Percentiles rank a stretch among this genome's conserved stretches.
Conservation (phyloP, 2,113 vertebrate genomes). For the Hippocampus mohnikei region DNA sequence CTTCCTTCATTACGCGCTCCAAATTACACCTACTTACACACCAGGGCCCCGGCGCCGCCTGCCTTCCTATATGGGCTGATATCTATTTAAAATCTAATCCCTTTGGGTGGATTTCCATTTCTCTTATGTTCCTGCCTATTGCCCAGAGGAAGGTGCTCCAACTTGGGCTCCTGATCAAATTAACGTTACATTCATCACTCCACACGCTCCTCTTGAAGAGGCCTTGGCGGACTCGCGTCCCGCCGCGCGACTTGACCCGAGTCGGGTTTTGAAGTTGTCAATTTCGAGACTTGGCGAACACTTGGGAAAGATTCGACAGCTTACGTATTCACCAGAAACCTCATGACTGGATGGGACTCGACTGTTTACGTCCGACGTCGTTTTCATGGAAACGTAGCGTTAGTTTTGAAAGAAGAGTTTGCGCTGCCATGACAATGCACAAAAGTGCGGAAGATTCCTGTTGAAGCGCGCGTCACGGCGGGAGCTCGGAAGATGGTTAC, state of each 20-base stretch:
- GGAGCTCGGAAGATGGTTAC: no score
- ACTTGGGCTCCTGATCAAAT: constrained; percentile 56
- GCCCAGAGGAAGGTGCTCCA: constrained; percentile 61
- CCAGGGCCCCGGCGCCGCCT: constrained; percentile 11
- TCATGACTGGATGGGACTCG: no score
- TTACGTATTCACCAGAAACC: no score
- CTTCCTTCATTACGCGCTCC: constrained; percentile 62
- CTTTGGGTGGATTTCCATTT: constrained; percentile 66
- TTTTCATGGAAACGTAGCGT: no score
- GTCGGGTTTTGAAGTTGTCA: no score
- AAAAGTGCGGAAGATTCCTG: no score
- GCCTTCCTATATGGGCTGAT: constrained; percentile 66
- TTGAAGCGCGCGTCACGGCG: no score
- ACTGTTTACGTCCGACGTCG: no score
- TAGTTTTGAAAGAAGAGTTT: no score
- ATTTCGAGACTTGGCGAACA: no score
- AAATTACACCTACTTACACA: constrained; percentile 68
- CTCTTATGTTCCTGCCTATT: constrained; percentile 67
- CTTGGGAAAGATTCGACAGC: no score
- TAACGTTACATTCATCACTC: constrained; percentile 59
- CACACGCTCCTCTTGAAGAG: constrained; percentile 29
- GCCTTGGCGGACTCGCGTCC: neutral
- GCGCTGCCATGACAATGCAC: no score
- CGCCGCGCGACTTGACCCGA: neutral
- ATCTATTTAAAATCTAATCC: constrained; percentile 75